Base-by-base conservation (phyloP, 2,888 invertebrate species). In the Strigamia crassipes region DNA sequence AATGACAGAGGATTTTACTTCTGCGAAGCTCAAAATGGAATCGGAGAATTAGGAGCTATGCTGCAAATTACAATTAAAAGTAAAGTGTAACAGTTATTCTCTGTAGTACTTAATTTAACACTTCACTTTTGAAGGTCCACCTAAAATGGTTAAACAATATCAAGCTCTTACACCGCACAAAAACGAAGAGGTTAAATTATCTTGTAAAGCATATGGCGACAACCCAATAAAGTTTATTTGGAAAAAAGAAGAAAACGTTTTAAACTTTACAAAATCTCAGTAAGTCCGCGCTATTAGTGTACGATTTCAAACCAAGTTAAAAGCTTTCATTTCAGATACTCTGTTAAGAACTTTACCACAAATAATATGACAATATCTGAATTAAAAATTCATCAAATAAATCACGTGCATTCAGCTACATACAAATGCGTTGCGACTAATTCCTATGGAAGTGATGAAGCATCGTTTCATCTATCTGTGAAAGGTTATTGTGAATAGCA, bases 191-290 rank as follows among this genome's bases (percentile, higher is more conserved):
- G 84, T 86, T 13, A 86, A 86, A 5, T 83, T 88, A 85, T 86
- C 86, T 61, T 88, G 88, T 81, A 85, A 86, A 77, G 87, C 87
- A 0, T 86, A 86, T 5, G 88, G 88, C 0, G 88, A 88, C 83
- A 86, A 85, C 61, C 88, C 88, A 0, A 83, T 88, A 23, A 86
- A 86, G 10, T 84, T 88, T 9, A 84, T 85, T 8, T 88, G 88
- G 88, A 87, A 86, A 66, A 21, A 31, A 18, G 13, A 81, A 34
- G 81, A 66, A 27, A 38, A 42, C 12, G 34, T 1, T 78, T 15
- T 78, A 10, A n/a, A 78, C 1, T 3, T 42, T 18, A 34, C 9
- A 27, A 27, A 27, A 31, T 12, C 78, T 1, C 27, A 78, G 78
- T 78, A 78, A 78, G 4, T 2, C 2, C 61, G 6, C 21, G 10